A percentile compares a stretch with the other conserved stretches of the same genome.
These are phyloP conservation scores for Pteria penguin DNA, from an alignment of 2,888 invertebrate genomes.

Conservation along the genomic window DNA sequence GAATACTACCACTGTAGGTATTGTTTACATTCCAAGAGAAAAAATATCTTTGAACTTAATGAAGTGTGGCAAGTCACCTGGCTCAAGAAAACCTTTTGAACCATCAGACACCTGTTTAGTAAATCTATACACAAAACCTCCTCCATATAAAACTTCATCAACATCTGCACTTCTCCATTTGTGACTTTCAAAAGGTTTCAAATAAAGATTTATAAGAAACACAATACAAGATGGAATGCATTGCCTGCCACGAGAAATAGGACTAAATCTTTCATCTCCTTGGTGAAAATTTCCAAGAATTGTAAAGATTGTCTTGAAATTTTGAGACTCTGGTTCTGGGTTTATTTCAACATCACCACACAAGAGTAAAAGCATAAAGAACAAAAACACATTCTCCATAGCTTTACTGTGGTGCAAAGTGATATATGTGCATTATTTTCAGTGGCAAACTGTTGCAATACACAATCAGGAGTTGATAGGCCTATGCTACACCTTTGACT, in stretches of 20 bases:
- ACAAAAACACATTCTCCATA: too few relatives aligned
- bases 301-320: too few relatives aligned
- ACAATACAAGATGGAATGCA: conserved; percentile 18
- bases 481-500: too few relatives aligned
- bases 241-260: conserved; percentile 7
- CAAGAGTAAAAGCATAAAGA: conserved; percentile 5
- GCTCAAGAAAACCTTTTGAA: not conserved
- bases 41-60: not conserved
- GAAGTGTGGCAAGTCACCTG: not conserved
- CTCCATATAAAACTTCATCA: conserved; percentile 10
- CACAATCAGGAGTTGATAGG: too few relatives aligned
- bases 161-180: conserved; percentile 9
- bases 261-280: conserved; percentile 1
- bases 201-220: too few relatives aligned
- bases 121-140: conserved; percentile 18
- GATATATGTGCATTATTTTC: too few relatives aligned
- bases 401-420: too few relatives aligned
- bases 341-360: conserved; percentile 20
- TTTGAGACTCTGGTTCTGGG: not conserved
- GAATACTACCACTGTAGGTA: too few relatives aligned
- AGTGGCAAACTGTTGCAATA: too few relatives aligned
- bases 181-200: too few relatives aligned
- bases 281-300: conserved; percentile 19
- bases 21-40: too few relatives aligned
- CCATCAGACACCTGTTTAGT: not conserved